Base-by-base conservation (phyloP, 2,113 vertebrate genomes). In the Chaetodon auriga region DNA sequence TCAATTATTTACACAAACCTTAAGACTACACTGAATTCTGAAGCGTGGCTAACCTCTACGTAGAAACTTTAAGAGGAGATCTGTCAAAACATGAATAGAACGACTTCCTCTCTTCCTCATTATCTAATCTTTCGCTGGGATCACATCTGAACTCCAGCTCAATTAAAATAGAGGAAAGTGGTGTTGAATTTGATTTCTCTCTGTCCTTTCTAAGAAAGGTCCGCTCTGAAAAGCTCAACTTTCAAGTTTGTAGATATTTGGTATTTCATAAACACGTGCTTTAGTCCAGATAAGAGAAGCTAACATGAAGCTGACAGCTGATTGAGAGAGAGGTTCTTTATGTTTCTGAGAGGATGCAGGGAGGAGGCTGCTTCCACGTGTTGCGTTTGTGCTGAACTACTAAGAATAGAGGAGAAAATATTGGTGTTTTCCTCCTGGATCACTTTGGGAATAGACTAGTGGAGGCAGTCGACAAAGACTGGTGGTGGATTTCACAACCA, bases 131-230 rank as follows among this genome's bases (percentile, higher is more conserved):
- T 65, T 19, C 19, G 36, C 35, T 2, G 21, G 35, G 43, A 75
- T 86, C 64, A 35, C 53, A 71, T 21, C 13, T 51, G 43, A 69
- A 57, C 61, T 62, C 43, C 4, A 45, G 58, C 58, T 55, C 58
- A 75, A 75, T 75, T 75, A 65, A 79, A 75, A 65, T 23, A 60
- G 9, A 51, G 36, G 11, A 53, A 45, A 30, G 61, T 11, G 12
- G 19, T 21, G 69, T 21, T 0, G 41, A 60, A 13, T 58, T 0
- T 10, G 10, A 45, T 46, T 60, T 63, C 48, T 38, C 46, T 62
- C 49, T 12, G n/a, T 10, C 4, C n/a, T 36, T 46, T 35, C 23
- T n/a, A 35, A 48, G n/a, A 48, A 19, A 61, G 25, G 2, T 0
- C 57, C 23, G 55, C n/a, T 48, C 68, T 63, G 12, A 61, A 51